Conservation (phyloP, 2,888 invertebrate genomes). For the Melikaiella ostensackeni region DNA sequence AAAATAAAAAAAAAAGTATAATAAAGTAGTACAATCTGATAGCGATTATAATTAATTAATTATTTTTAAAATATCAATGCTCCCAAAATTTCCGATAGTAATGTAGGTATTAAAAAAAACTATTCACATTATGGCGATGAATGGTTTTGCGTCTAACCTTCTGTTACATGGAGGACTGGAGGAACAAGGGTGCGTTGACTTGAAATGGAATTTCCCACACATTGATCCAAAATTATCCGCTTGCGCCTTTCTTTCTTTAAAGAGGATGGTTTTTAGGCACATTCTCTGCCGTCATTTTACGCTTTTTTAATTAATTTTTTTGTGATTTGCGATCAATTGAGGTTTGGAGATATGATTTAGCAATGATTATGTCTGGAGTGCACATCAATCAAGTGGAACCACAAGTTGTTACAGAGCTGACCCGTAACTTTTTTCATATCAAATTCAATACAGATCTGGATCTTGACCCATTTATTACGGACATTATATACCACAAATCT, state of each 20-base stretch:
- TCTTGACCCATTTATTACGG: neutral
- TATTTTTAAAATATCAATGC: no score
- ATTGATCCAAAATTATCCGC: slow-evolving; percentile 7
- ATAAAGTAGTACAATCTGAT: no score
- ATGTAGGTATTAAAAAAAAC: neutral
- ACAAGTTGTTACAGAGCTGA: no score
- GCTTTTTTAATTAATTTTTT: no score
- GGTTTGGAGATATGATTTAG: no score
- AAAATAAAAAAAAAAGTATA: no score
- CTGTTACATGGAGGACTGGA: neutral
- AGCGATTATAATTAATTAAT: no score
- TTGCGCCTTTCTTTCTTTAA: neutral
- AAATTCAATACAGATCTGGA: neutral
- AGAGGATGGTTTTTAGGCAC: neutral
- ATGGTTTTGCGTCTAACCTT: slow-evolving; percentile 1
- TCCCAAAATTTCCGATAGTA: no score
- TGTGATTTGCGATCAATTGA: no score
- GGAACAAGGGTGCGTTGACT: neutral
- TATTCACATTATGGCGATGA: neutral
- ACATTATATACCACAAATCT: neutral
- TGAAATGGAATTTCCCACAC: slow-evolving; percentile 1
- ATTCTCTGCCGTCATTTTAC: no score
- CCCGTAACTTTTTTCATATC: no score
- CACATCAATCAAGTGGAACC: no score
- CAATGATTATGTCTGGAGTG: neutral